Conservation (phyloP, 2,888 invertebrate genomes). For the Drosophila greeni region DNA sequence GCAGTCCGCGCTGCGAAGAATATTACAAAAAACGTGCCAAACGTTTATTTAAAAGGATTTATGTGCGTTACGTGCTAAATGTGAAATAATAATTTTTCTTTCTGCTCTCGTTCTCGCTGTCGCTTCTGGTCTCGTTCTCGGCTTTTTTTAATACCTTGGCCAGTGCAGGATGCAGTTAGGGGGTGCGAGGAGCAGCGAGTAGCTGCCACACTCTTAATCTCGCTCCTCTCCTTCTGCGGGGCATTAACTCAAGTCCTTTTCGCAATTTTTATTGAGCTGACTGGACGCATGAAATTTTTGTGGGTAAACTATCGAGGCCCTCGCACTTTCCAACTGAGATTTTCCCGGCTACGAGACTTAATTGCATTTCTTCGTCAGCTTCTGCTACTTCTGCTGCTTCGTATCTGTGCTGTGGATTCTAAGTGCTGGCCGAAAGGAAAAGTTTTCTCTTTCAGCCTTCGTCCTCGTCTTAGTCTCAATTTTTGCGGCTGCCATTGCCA, state of each 20-base stretch:
- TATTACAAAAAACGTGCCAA: conserved; percentile 75
- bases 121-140: not conserved
- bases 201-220: conserved; percentile 11
- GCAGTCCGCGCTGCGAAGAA: conserved; percentile 43
- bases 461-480: conserved; percentile 8
- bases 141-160: conserved; percentile 54
- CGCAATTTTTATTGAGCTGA: conserved; percentile 68
- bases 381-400: not conserved
- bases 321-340: conserved; percentile 47
- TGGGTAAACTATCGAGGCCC: conserved; percentile 41
- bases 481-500: conserved; percentile 67
- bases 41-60: conserved; percentile 76
- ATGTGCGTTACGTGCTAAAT: conserved; percentile 75
- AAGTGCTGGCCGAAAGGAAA: conserved; percentile 67
- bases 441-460: conserved; percentile 49
- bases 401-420: conserved; percentile 42
- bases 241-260: conserved; percentile 70
- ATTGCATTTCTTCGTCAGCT: conserved; percentile 57
- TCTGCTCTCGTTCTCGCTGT: conserved; percentile 10
- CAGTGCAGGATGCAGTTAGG: conserved; percentile 53
- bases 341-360: conserved; percentile 54
- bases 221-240: conserved; percentile 9
- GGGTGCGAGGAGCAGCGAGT: not conserved
- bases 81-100: conserved; percentile 73
- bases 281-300: conserved; percentile 68